A percentile compares a stretch with the other conserved stretches of the same genome.
These are phyloP conservation scores for Hepsetus odoe DNA, from an alignment of 2,113 vertebrate species.

Conservation along the genomic window DNA sequence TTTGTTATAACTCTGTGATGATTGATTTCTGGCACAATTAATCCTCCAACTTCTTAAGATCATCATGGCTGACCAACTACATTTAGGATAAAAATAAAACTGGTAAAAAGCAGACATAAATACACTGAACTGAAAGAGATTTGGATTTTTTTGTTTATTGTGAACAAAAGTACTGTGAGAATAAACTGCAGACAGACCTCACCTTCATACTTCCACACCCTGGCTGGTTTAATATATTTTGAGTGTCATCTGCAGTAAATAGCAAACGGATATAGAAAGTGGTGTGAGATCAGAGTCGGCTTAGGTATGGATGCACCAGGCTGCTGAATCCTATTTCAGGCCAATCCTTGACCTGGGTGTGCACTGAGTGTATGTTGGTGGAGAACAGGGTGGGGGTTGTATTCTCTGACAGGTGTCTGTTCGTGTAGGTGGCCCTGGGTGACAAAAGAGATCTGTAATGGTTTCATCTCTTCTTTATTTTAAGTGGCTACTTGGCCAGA, in stretches of 20 bases:
- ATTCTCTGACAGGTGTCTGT: constrained; percentile 44
- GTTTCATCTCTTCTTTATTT: not conserved
- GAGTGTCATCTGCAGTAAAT: constrained; percentile 49
- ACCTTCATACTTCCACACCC: not conserved
- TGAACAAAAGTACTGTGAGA: not conserved
- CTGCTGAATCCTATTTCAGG: constrained; percentile 74
- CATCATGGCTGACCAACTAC: too few relatives aligned
- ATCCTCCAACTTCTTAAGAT: too few relatives aligned
- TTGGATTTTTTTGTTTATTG: too few relatives aligned
- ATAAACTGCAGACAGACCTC: not conserved
- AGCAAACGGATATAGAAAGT: constrained; percentile 65
- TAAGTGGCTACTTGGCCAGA: not conserved
- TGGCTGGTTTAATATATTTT: constrained; percentile 22
- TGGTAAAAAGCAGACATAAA: too few relatives aligned
- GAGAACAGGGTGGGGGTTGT: constrained; percentile 22
- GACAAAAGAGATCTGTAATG: constrained; percentile 13
- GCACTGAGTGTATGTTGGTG: constrained; percentile 22
- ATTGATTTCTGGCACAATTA: too few relatives aligned
- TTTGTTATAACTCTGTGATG: too few relatives aligned
- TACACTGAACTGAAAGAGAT: too few relatives aligned
- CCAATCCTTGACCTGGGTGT: constrained; percentile 66
- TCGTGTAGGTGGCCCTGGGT: constrained; percentile 30
- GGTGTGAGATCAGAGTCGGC: constrained; percentile 64
- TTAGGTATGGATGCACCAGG: constrained; percentile 60
- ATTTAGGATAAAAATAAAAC: too few relatives aligned